Base-by-base conservation (phyloP, 2,797 vertebrate species). In the Cetoscarus ocellatus region DNA sequence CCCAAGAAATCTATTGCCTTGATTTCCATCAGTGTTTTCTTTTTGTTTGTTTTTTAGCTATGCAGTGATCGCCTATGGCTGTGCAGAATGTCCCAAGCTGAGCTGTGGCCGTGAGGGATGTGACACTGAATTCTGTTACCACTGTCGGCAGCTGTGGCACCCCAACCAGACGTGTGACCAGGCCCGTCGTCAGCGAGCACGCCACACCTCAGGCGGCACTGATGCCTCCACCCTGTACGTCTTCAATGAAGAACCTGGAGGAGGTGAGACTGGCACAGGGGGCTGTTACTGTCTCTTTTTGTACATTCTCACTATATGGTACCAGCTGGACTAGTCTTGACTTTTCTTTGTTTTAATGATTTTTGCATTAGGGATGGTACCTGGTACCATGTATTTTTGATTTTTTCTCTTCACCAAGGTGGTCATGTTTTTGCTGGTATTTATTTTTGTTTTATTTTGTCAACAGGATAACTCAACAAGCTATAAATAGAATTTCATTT, bases 71-170 rank as follows among this genome's bases (percentile, higher is more conserved):
- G 96, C 96, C 35, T 94, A 95, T 0, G 96, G 96, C 80, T 97
- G 96, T 62, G 96, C 96, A 0, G 95, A 96, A 64, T 96, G 96
- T 75, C 96, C 96, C 17, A 95, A 95, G 82, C 94, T 97, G 79
- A 95, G 93, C 84, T 97, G 96, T 0, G 95, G 93, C 1, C 94
- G 95, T 0, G 95, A 96, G 53, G 96, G 94, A 57, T 97, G 96
- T 0, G 92, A 95, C 71, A 96, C 96, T 0, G 95, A 97, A 91
- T 97, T 97, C 92, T 97, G 96, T 87, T 97, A 96, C 91, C 96
- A 96, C 94, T 97, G 96, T 84, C 94, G 95, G 43, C 96, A 96
- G 91, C 93, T 95, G 72, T 97, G 96, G 96, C 96, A 97, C 67
- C 96, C 96, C 0, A 92, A 96, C 3, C 90, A 96, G 87, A 96